Percentiles rank a stretch among this genome's conserved stretches.
Conservation (phyloP, 2,888 invertebrate species). For the Acutogordius australiensis region DNA sequence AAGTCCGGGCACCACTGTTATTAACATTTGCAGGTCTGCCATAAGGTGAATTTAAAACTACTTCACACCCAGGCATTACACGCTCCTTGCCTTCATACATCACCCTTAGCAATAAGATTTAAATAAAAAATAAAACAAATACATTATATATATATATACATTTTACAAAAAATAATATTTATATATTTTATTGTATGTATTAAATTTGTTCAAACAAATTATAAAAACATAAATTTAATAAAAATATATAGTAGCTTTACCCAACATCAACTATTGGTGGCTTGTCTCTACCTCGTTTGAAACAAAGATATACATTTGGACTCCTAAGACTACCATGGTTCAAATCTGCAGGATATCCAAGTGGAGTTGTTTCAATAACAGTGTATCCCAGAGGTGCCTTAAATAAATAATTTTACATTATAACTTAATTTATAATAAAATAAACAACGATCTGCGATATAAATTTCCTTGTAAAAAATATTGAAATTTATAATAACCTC, state of each 20-base stretch:
- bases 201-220: too few relatives aligned
- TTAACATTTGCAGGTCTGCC: conserved; percentile 55
- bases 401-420: too few relatives aligned
- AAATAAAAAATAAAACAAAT: neutral
- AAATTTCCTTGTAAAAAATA: too few relatives aligned
- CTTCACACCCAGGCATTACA: conserved; percentile 72
- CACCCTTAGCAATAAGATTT: too few relatives aligned
- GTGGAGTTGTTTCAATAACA: conserved; percentile 43
- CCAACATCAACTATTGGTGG: conserved; percentile 86
- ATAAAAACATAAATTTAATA: neutral
- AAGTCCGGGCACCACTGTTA: conserved; percentile 36
- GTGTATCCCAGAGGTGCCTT: conserved; percentile 45
- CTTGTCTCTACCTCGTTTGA: conserved; percentile 59
- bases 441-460: too few relatives aligned
- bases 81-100: conserved; percentile 84
- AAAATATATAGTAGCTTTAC: conserved; percentile 24
- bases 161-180: too few relatives aligned
- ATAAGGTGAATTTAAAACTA: conserved; percentile 45
- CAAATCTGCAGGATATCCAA: conserved; percentile 56
- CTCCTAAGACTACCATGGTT: conserved; percentile 86
- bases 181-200: too few relatives aligned
- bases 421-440: too few relatives aligned
- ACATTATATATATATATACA: neutral
- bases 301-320: conserved; percentile 68
- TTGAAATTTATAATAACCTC: too few relatives aligned